Evolutionary conservation across 2,888 invertebrate genomes (phyloP), one percentile per base, ranked within the genome.

Genomic region (Coelopa pilipes): DNA sequence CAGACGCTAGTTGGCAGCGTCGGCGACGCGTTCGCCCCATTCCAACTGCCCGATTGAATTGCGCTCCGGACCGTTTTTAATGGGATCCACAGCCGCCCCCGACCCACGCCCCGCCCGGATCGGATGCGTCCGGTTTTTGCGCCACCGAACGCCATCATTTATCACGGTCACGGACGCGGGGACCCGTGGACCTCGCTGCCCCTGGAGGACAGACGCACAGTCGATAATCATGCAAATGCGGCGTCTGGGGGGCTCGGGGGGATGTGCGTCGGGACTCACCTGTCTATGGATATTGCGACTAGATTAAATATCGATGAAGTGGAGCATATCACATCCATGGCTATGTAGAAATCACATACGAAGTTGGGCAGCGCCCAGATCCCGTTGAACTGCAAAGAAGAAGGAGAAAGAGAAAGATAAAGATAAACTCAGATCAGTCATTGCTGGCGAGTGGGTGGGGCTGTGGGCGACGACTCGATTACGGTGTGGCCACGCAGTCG

Each of bases 261-360:
- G n/a, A n/a, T n/a, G n/a, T n/a, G n/a, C n/a, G n/a, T 53, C 47
- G 13, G 46, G 50, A 66, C 92, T 90, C 87, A 97, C 98, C 97
- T 95, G 92, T 98, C 98, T 89, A 98, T 95, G 83, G 97, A 97
- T 89, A 98, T 98, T 82, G 98, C 98, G 81, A 98, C 96, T 87
- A 98, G 91, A 90, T 98, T 98, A 90, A 98, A 96, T 88, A 98
- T 98, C 86, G 97, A 98, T 84, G 97, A 97, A 78, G 98, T 98
- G 82, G 97, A 97, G 88, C 97, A 97, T 79, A 95, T 96, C 84
- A 98, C 98, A 89, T 98, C 98, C 93, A 96, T 96, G 74, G 97
- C 97, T 87, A 98, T 97, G 92, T 97, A 98, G 89, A 97, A 94
- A 90, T 98, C 97, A 89, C 98, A 98, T 81, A 96, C 93, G 85